Percentiles rank a stretch among this genome's conserved stretches.
Evolutionary conservation across 2,113 vertebrate species (phyloP).

Genomic region (Lophura nycthemera): DNA sequence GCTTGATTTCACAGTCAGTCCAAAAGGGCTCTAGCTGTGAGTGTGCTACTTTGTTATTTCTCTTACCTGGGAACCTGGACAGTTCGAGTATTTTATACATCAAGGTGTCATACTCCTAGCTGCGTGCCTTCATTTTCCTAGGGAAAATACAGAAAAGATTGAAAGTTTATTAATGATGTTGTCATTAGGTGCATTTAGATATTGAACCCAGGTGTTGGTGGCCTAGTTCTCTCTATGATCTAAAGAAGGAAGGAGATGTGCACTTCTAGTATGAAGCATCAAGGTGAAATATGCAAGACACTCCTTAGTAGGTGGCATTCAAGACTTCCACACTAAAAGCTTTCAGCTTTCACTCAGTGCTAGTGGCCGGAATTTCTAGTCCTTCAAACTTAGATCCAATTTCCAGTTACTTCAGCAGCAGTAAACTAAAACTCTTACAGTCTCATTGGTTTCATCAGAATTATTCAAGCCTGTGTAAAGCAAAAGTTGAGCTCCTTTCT

Average conservation of each 20-base stretch:
- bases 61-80: not conserved
- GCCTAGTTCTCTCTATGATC: not conserved
- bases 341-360: not conserved
- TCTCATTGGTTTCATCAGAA: constrained; percentile 9
- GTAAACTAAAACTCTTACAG: not conserved
- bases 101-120: not conserved
- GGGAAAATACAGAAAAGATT: not conserved
- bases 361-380: not conserved
- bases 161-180: not conserved
- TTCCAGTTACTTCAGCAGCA: not conserved
- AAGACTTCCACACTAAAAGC: not conserved
- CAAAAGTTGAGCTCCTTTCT: not conserved
- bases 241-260: not conserved
- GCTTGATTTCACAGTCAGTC: not conserved
- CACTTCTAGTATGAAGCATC: not conserved
- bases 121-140: not conserved
- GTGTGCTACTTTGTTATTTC: not conserved
- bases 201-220: not conserved
- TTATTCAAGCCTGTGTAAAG: not conserved
- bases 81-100: not conserved
- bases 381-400: not conserved
- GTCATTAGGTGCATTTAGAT: not conserved
- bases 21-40: not conserved
- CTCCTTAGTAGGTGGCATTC: not conserved
- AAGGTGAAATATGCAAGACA: not conserved